phyloP scores from a whole-genome alignment of 2,888 invertebrate species.

The Patella depressa region DNA sequence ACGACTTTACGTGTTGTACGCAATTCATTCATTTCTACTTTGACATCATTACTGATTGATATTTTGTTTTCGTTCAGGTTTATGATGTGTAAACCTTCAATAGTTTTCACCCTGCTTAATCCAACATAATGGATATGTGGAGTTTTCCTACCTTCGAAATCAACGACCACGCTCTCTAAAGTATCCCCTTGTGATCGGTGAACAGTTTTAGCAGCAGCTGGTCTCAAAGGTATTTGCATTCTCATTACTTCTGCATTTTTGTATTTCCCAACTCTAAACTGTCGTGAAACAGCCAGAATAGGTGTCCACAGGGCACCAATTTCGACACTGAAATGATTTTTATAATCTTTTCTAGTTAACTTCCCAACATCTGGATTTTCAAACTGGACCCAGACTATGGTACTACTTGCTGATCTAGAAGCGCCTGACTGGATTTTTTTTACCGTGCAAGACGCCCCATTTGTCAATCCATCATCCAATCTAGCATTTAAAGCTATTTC shows the following conservation, averaged over 20 bases:
- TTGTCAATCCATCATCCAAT: too few relatives aligned
- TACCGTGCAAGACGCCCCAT: slow-evolving; percentile 25
- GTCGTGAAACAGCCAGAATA: too few relatives aligned
- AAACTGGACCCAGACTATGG: neutral
- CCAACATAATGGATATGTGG: neutral
- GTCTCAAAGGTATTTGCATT: neutral
- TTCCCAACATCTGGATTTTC: neutral
- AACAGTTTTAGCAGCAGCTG: slow-evolving; percentile 15
- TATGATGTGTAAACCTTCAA: neutral
- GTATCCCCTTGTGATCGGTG: slow-evolving; percentile 1
- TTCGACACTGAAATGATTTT: neutral
- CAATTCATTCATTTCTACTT: too few relatives aligned
- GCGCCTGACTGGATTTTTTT: neutral
- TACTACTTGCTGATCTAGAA: neutral
- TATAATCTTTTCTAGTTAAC: slow-evolving; percentile 2
- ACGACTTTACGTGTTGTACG: too few relatives aligned
- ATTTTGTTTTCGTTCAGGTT: slow-evolving; percentile 26
- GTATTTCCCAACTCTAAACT: neutral
- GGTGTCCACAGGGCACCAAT: neutral
- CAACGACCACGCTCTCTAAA: neutral
- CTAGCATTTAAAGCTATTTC: too few relatives aligned
- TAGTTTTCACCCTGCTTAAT: slow-evolving; percentile 26
- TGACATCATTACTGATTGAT: slow-evolving; percentile 14
- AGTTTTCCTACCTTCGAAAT: too few relatives aligned
- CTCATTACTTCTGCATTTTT: too few relatives aligned